phyloP scores from a whole-genome alignment of 2,113 vertebrate species.

The Ptilorrhoa leucosticta region DNA sequence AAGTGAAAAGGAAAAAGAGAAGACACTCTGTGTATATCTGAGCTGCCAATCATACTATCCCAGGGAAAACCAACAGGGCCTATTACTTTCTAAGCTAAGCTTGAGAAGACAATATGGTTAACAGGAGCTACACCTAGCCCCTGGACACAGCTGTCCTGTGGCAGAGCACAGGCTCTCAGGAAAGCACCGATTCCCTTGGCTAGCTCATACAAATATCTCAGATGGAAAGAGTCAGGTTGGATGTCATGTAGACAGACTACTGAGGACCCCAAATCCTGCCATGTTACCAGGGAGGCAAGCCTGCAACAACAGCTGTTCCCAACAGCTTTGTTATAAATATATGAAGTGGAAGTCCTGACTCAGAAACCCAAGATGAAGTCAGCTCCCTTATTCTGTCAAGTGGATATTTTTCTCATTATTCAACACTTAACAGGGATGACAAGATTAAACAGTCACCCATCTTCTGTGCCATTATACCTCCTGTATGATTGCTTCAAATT shows the following conservation, averaged over 20 bases:
- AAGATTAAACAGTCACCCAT: slow-evolving; percentile 61
- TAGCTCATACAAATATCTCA: background rate
- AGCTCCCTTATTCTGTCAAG: slow-evolving; percentile 21
- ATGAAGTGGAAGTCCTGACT: slow-evolving; percentile 33
- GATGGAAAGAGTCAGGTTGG: background rate
- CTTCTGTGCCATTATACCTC: slow-evolving; percentile 66
- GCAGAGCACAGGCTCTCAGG: background rate
- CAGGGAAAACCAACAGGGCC: background rate
- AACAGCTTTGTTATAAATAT: background rate
- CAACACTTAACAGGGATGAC: slow-evolving; percentile 56
- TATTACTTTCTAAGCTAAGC: background rate
- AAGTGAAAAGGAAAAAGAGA: background rate
- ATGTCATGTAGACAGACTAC: background rate
- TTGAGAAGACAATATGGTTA: background rate
- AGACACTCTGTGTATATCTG: background rate
- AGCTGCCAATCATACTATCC: background rate
- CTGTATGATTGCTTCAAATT: slow-evolving; percentile 80
- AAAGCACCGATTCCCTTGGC: background rate
- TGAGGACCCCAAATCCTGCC: background rate
- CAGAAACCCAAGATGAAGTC: slow-evolving; percentile 32
- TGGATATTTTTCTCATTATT: slow-evolving; percentile 66
- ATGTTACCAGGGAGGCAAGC: background rate
- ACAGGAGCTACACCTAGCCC: background rate
- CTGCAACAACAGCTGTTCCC: background rate
- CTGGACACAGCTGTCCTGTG: background rate